These are phyloP conservation scores for Trachelus troglodyta DNA, from an alignment of 2,888 invertebrate species.

Conservation along the genomic window DNA sequence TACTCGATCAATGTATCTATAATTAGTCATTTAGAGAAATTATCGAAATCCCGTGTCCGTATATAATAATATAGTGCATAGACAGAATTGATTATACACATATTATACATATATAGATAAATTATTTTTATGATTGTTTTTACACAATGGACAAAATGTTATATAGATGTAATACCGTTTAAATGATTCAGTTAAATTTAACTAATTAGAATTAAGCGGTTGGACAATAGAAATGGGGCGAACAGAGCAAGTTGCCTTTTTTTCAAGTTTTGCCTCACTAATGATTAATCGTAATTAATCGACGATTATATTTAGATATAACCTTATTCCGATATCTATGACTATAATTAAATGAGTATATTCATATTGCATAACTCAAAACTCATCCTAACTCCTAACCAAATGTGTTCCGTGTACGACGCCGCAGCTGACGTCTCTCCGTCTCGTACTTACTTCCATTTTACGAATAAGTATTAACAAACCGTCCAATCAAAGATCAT, in stretches of 20 bases:
- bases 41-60: conserved; percentile 10
- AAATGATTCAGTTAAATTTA: neutral
- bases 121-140: conserved; percentile 13
- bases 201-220: neutral
- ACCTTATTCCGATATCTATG: neutral
- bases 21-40: conserved; percentile 6
- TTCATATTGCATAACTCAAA: conserved; percentile 29
- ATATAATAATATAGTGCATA: conserved; percentile 1
- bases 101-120: conserved; percentile 18
- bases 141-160: conserved; percentile 1
- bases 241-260: neutral
- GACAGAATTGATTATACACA: conserved; percentile 7
- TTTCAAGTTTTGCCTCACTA: neutral
- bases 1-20: neutral
- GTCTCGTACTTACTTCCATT: conserved; percentile 25
- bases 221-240: neutral
- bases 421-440: conserved; percentile 15
- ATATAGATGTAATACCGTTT: conserved; percentile 11
- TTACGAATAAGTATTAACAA: conserved; percentile 32
- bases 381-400: conserved; percentile 46
- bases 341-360: neutral
- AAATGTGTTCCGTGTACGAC: conserved; percentile 49
- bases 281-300: neutral
- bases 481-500: conserved; percentile 45
- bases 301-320: neutral